Percentiles rank a stretch among this genome's conserved stretches.
Conservation (phyloP, 2,797 vertebrate genomes). For the Neopelma chrysocephalum region DNA sequence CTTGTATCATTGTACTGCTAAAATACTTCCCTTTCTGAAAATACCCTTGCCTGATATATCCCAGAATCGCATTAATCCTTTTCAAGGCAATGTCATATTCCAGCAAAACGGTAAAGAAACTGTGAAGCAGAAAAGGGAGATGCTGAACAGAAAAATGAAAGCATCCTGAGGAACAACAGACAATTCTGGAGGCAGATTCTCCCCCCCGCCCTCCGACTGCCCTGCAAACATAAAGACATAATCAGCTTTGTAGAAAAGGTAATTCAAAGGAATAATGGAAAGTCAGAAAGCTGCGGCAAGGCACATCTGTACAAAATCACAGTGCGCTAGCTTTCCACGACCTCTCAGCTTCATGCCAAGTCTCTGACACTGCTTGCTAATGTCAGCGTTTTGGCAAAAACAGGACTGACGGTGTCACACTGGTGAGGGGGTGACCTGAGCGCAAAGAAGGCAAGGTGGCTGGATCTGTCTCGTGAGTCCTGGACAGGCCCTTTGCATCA, state of each 20-base stretch:
- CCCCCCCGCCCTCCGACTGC: neutral
- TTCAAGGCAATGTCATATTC: conserved; percentile 22
- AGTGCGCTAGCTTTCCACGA: accelerated
- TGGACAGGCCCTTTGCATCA: neutral
- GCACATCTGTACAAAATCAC: conserved; percentile 7
- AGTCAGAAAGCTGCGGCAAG: conserved; percentile 15
- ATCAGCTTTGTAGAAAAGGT: conserved; percentile 45
- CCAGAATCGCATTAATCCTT: conserved; percentile 23
- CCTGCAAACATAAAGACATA: neutral
- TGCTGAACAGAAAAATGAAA: conserved; percentile 6
- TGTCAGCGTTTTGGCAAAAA: neutral
- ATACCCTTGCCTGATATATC: neutral
- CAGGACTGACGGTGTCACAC: neutral
- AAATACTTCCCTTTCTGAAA: conserved; percentile 33
- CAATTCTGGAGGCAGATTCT: neutral
- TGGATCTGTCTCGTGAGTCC: neutral
- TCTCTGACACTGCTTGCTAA: neutral
- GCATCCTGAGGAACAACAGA: neutral
- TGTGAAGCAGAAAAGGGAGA: neutral
- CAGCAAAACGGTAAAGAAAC: conserved; percentile 12
- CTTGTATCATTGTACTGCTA: neutral
- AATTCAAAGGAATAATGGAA: conserved; percentile 34
- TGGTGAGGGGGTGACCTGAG: too few relatives aligned
- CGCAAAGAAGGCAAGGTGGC: neutral
- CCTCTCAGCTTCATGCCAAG: neutral